Percentiles rank a stretch among this genome's conserved stretches.
These are phyloP conservation scores for Drymodes brunneopygia DNA, from an alignment of 2,113 vertebrate genomes.

Conservation along the genomic window DNA sequence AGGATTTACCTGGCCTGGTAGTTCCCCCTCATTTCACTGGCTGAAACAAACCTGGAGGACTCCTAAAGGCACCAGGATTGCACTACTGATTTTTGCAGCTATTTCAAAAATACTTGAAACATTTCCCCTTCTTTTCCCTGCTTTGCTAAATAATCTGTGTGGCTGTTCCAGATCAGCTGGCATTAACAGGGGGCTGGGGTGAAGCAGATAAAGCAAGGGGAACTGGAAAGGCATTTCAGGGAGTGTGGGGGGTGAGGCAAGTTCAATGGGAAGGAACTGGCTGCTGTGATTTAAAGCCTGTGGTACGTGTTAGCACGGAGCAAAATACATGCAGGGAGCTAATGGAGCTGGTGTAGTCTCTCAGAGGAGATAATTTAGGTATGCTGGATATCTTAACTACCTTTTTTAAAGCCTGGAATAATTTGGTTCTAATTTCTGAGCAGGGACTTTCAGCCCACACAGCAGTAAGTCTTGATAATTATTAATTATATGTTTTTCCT, in stretches of 20 bases:
- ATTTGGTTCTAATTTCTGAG: constrained; percentile 53
- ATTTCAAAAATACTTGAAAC: background rate
- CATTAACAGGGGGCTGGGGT: background rate
- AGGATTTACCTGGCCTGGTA: background rate
- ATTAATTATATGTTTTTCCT: constrained; percentile 56
- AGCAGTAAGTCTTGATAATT: constrained; percentile 48
- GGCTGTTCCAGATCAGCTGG: background rate
- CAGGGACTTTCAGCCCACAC: constrained; percentile 34
- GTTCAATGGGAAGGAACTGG: background rate
- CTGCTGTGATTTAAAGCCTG: background rate
- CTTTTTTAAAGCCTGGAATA: constrained; percentile 18
- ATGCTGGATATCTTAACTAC: constrained; percentile 23
- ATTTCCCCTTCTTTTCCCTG: background rate
- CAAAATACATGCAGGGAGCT: background rate
- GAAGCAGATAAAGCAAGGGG: background rate
- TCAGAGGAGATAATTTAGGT: constrained; percentile 22
- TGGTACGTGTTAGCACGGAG: background rate
- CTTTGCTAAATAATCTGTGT: background rate
- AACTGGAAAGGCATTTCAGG: background rate
- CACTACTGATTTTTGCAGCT: background rate
- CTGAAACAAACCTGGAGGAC: background rate
- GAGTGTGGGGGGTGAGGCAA: background rate
- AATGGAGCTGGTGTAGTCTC: background rate
- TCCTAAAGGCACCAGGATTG: background rate
- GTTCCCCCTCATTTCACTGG: background rate